Base-by-base conservation (phyloP, 2,797 vertebrate genomes). In the Antrozous pallidus region DNA sequence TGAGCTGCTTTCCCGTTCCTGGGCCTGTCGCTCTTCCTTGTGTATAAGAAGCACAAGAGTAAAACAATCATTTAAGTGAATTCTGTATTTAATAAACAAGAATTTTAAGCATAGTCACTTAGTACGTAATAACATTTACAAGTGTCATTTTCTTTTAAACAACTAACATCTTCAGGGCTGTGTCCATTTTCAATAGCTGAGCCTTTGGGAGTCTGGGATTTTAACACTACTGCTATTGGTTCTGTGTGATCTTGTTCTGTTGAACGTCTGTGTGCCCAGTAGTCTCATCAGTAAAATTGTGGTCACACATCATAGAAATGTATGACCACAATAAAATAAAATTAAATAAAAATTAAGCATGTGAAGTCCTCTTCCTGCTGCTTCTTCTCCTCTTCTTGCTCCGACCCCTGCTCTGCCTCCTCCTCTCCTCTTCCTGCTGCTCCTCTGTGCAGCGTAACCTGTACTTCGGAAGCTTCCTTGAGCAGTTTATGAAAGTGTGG, bases 231-330 rank as follows among this genome's bases (percentile, higher is more conserved):
- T 61, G 58, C 58, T 61, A 14, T 28, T 61, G 58, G 58, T 61
- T 61, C 45, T 1, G 0, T 18, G 38, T 58, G 22, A 5, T 22
- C 24, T 42, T 54, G 4, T 38, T 69, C 26, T 71, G 0, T 5
- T 49, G 38, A 13, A 20, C 12, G 6, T 61, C 18, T 31, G 1
- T 70, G 58, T 69, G 47, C 3, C 58, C 22, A 13, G 17, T 54
- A 36, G 18, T 31, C 36, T 73, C 17, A 31, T 36, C 74, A 58
- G 0, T 63, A 61, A 65, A 36, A n/a, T 22, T 6, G 42, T 54
- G 38, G 31, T 49, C 26, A 28, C 22, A 14, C 9, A 17, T 28
- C 31, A n/a, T 47, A 20, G 58, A 36, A 92, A 38, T 45, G 42
- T 28, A n/a, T n/a, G n/a, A n/a, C n/a, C n/a, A n/a, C n/a, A n/a